Percentiles rank a stretch among this genome's conserved stretches.
Conservation (phyloP, 2,797 vertebrate genomes). For the Centropyge bicolor region DNA sequence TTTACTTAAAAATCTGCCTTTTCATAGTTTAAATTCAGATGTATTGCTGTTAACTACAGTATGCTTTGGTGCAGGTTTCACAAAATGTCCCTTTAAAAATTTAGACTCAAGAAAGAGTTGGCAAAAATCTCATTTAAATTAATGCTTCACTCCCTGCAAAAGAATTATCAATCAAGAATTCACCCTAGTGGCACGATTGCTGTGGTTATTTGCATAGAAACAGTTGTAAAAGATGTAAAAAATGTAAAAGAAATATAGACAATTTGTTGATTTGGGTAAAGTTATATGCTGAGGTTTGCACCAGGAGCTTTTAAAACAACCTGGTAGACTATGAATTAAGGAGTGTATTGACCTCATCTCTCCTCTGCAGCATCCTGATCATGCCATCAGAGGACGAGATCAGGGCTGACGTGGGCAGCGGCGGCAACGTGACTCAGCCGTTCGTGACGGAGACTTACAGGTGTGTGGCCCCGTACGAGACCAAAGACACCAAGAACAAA, state of each 20-base stretch:
- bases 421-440: slow-evolving; percentile 80
- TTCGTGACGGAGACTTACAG: slow-evolving; percentile 87
- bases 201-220: background rate
- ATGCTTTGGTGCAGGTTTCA: background rate
- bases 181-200: background rate
- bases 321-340: background rate
- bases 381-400: slow-evolving; percentile 84
- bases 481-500: slow-evolving; percentile 89
- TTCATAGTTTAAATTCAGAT: background rate
- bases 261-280: background rate
- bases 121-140: background rate
- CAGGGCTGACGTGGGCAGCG: background rate
- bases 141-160: background rate
- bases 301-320: background rate
- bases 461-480: slow-evolving; percentile 88
- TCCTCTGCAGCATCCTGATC: slow-evolving; percentile 86
- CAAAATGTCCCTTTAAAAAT: background rate
- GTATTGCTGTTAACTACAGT: background rate
- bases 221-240: no score
- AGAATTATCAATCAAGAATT: no score
- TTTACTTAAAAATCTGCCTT: background rate
- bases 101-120: background rate
- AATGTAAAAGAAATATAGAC: background rate
- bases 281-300: background rate
- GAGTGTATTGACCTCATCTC: background rate